Evolutionary conservation across 2,797 vertebrate genomes (phyloP).

Genomic region (Spondyliosoma cantharus): DNA sequence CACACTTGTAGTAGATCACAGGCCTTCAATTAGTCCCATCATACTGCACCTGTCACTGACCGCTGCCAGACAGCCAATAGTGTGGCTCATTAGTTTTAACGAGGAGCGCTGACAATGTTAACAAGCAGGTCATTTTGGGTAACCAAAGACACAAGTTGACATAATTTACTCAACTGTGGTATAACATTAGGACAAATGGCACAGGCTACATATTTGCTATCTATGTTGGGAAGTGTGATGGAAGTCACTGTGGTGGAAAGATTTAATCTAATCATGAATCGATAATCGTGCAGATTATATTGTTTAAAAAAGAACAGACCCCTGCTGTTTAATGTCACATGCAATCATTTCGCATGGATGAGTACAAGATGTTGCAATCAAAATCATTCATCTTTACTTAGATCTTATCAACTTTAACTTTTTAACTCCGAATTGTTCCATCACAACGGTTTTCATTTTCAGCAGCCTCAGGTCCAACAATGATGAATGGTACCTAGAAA

Average conservation of each 20-base stretch:
- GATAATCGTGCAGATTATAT: background rate
- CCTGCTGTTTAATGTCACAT: background rate
- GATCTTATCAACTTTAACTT: slow-evolving; percentile 5
- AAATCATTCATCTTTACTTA: slow-evolving; percentile 11
- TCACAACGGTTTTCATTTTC: slow-evolving; percentile 6
- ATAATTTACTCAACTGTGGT: background rate
- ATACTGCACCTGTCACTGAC: slow-evolving; percentile 4
- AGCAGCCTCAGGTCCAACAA: slow-evolving; percentile 9
- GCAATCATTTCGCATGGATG: background rate
- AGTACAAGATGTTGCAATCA: background rate
- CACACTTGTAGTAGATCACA: slow-evolving; percentile 17
- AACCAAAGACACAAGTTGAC: background rate
- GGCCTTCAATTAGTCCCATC: slow-evolving; percentile 6
- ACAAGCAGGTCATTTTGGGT: background rate
- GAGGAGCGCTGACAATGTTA: slow-evolving; percentile 8
- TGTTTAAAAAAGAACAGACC: background rate
- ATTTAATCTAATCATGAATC: background rate
- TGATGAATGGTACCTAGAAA: slow-evolving; percentile 24
- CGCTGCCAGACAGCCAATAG: background rate
- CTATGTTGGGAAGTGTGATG: background rate
- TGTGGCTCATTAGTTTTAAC: slow-evolving; percentile 35
- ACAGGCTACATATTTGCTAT: background rate
- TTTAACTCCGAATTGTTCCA: slow-evolving; percentile 6
- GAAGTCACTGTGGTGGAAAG: background rate
- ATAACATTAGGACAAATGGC: background rate